A percentile compares a stretch with the other conserved stretches of the same genome.
These are phyloP conservation scores for Bradypodion ventrale DNA, from an alignment of 2,797 vertebrate genomes.

Conservation along the genomic window DNA sequence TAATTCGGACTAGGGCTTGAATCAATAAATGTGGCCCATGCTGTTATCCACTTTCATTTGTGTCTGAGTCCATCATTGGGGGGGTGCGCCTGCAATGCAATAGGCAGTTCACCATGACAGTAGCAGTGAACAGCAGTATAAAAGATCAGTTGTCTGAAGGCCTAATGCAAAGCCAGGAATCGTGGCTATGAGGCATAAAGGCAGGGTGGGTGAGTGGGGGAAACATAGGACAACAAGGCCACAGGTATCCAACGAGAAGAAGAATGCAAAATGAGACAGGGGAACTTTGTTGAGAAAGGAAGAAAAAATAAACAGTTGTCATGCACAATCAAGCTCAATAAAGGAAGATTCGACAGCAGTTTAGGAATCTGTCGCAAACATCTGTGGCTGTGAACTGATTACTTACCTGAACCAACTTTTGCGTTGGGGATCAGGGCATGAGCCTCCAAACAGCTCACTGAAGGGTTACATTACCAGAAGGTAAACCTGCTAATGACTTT, in stretches of 20 bases:
- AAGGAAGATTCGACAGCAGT: background rate
- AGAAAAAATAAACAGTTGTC: background rate
- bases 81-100: no score
- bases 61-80: no score
- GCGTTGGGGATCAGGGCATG: no score
- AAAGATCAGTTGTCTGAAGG: background rate
- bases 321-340: background rate
- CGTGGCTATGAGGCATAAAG: background rate
- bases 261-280: no score
- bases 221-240: background rate
- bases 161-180: background rate
- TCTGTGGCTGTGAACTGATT: background rate
- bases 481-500: conserved; percentile 5
- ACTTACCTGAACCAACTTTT: background rate
- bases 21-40: no score
- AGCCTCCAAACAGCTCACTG: background rate
- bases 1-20: no score
- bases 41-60: no score
- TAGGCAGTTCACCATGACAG: background rate
- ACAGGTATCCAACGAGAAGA: background rate
- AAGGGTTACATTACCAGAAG: background rate
- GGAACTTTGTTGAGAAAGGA: background rate
- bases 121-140: background rate
- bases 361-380: background rate
- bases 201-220: background rate